These are phyloP conservation scores for Parazoanthus atlanticus DNA, from an alignment of 92 coral and sea anemone species.

Conservation along the genomic window DNA sequence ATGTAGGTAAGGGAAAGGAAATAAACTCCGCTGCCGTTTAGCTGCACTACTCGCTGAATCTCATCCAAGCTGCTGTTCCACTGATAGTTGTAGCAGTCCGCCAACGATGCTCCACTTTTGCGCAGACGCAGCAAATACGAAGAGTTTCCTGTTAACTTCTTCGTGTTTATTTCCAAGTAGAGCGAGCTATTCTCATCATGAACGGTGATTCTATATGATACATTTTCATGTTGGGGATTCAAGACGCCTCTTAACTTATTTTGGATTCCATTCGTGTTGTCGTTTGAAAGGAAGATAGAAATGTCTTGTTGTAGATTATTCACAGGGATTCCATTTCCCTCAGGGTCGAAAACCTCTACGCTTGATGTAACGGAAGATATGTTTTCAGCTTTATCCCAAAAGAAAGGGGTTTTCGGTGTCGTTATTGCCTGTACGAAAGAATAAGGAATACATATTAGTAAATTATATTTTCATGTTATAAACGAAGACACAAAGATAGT, in stretches of 20 bases:
- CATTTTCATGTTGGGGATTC: background rate
- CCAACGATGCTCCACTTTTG: background rate
- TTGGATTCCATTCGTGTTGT: background rate
- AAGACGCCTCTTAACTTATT: background rate
- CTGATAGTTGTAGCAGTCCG: background rate
- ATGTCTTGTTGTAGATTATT: conserved; percentile 12
- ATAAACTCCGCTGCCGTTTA: conserved; percentile 26
- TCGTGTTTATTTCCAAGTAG: conserved; percentile 30
- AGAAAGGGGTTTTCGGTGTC: conserved; percentile 21
- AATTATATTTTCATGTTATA: background rate
- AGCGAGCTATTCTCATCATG: conserved; percentile 31
- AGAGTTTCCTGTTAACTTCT: background rate
- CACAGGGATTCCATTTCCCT: conserved; percentile 18
- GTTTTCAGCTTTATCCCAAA: conserved; percentile 15
- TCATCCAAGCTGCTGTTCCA: conserved; percentile 21
- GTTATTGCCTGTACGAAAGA: conserved; percentile 22
- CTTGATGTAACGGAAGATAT: conserved; percentile 32
- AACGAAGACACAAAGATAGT: background rate
- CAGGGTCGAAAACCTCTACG: conserved; percentile 13
- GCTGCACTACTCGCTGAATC: conserved; percentile 12
- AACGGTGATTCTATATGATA: conserved; percentile 12
- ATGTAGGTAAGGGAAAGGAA: conserved; percentile 9
- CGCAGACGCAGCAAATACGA: conserved; percentile 10
- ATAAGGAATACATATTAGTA: background rate
- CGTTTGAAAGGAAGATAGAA: conserved; percentile 32